Conservation (phyloP, 2,888 invertebrate genomes). For the Aspidiotus rigidus region DNA sequence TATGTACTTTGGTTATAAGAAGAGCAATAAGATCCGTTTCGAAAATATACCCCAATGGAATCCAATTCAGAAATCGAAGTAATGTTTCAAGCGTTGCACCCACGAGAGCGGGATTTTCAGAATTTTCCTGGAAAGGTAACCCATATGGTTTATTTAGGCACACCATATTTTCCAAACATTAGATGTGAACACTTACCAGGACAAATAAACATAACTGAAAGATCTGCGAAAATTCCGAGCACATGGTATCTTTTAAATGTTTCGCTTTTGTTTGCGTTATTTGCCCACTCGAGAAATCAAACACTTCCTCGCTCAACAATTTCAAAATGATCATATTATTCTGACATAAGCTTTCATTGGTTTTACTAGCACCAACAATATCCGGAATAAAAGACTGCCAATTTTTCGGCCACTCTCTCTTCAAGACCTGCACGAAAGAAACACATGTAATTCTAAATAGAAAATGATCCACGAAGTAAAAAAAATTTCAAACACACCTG, state of each 20-base stretch:
- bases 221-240: conserved; percentile 96
- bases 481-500: conserved; percentile 47
- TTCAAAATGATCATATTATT: conserved; percentile 99
- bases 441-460: background rate
- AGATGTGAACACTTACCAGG: conserved; percentile 48
- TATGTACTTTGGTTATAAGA: conserved; percentile 67
- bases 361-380: conserved; percentile 97
- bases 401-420: conserved; percentile 99
- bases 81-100: conserved; percentile 93
- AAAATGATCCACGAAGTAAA: background rate
- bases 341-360: conserved; percentile 96
- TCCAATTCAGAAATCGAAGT: conserved; percentile 96
- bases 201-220: conserved; percentile 97
- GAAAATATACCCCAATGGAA: conserved; percentile 99
- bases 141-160: background rate
- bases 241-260: conserved; percentile 98
- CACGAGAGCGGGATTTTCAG: conserved; percentile 92
- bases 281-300: conserved; percentile 96
- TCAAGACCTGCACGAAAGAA: conserved; percentile 60
- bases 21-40: conserved; percentile 94
- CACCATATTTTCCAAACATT: background rate
- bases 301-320: conserved; percentile 95
- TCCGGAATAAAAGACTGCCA: conserved; percentile 99
- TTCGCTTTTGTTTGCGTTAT: conserved; percentile 98
- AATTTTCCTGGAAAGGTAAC: conserved; percentile 61